phyloP scores from a whole-genome alignment of 2,888 invertebrate species.

The Sphinx pinastri region DNA sequence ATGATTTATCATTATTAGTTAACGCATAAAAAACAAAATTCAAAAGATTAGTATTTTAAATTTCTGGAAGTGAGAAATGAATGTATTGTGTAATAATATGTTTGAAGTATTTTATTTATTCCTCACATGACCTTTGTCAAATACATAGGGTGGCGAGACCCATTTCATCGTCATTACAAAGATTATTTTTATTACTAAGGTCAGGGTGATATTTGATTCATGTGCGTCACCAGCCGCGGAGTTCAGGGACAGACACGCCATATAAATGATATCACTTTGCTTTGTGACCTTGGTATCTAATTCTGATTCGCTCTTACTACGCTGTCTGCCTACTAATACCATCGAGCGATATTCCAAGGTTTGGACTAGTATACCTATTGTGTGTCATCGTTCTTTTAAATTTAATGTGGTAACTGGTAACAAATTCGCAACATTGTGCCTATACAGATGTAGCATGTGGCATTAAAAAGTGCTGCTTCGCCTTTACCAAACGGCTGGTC shows the following conservation, averaged over 20 bases:
- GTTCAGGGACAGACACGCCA: conserved; percentile 79
- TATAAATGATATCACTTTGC: conserved; percentile 78
- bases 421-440: not conserved
- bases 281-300: conserved; percentile 76
- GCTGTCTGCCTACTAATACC: conserved; percentile 72
- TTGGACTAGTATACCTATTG: conserved; percentile 20
- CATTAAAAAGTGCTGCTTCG: no score
- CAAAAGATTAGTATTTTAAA: no score
- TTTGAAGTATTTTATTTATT: conserved; percentile 5
- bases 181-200: conserved; percentile 73
- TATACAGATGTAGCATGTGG: not conserved
- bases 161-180: conserved; percentile 58
- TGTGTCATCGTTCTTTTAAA: conserved; percentile 25
- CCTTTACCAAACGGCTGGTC: no score
- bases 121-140: conserved; percentile 39
- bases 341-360: conserved; percentile 27
- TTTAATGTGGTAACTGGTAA: not conserved
- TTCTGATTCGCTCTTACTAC: conserved; percentile 77
- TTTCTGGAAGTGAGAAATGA: no score
- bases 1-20: no score
- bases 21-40: no score
- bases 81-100: no score
- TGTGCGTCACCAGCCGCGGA: conserved; percentile 76
- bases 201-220: conserved; percentile 76
- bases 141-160: conserved; percentile 43